phyloP scores from a whole-genome alignment of 2,797 vertebrate genomes.

The Phoebastria nigripes region DNA sequence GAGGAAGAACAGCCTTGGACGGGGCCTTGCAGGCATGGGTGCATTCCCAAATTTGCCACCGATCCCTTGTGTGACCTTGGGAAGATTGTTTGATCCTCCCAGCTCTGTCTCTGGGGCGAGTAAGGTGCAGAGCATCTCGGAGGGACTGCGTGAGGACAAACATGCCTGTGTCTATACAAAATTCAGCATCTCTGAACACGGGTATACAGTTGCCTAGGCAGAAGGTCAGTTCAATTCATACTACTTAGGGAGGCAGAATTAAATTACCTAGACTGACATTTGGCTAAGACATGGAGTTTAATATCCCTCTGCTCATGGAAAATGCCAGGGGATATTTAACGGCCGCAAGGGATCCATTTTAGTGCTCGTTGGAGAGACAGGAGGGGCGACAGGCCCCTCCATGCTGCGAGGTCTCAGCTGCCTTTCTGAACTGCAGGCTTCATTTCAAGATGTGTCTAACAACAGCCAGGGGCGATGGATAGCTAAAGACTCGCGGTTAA shows the following conservation, averaged over 20 bases:
- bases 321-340: constrained; percentile 61
- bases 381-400: neutral
- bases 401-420: neutral
- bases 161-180: neutral
- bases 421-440: neutral
- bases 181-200: neutral
- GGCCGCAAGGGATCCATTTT: constrained; percentile 5
- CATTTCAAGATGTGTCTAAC: neutral
- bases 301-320: constrained; percentile 50
- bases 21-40: neutral
- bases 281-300: constrained; percentile 63
- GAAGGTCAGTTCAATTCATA: constrained; percentile 68
- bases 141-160: neutral
- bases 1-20: neutral
- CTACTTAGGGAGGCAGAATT: constrained; percentile 58
- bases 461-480: neutral
- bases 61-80: neutral
- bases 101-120: rapidly evolving
- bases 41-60: neutral
- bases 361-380: neutral
- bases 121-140: neutral
- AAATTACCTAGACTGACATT: constrained; percentile 65
- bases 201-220: constrained; percentile 40
- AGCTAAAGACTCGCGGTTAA: neutral
- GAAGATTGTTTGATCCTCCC: neutral